Conservation (phyloP, 2,797 vertebrate species). For the Labroides dimidiatus region DNA sequence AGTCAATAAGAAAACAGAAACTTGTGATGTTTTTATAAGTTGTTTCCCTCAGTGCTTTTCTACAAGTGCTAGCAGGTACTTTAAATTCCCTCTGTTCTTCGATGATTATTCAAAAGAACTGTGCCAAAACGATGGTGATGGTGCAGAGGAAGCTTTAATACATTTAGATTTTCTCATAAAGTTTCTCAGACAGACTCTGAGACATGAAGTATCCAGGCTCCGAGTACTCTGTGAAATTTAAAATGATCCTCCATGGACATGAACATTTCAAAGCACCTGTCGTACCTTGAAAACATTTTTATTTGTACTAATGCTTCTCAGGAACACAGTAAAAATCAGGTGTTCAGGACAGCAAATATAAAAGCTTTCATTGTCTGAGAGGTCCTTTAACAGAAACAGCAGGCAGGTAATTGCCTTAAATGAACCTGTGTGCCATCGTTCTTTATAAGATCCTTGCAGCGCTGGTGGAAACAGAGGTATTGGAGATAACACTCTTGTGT, state of each 20-base stretch:
- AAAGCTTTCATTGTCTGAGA: background rate
- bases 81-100: too few species aligned
- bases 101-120: background rate
- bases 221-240: background rate
- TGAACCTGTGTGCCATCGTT: background rate
- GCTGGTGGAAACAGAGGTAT: background rate
- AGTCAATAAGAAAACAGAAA: background rate
- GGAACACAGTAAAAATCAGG: background rate
- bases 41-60: too few species aligned
- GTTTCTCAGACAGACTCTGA: background rate
- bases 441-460: constrained; percentile 1
- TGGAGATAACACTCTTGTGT: constrained; percentile 42
- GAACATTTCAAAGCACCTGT: background rate
- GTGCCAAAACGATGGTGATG: background rate
- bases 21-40: too few species aligned
- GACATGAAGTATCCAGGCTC: background rate
- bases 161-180: background rate
- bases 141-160: background rate
- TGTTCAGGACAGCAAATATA: constrained; percentile 9
- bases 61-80: too few species aligned
- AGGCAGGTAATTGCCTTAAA: background rate
- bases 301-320: background rate
- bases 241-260: background rate
- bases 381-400: constrained; percentile 1
- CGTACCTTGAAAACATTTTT: background rate